phyloP scores from a whole-genome alignment of 2,113 vertebrate genomes.

The Marmota monax region DNA sequence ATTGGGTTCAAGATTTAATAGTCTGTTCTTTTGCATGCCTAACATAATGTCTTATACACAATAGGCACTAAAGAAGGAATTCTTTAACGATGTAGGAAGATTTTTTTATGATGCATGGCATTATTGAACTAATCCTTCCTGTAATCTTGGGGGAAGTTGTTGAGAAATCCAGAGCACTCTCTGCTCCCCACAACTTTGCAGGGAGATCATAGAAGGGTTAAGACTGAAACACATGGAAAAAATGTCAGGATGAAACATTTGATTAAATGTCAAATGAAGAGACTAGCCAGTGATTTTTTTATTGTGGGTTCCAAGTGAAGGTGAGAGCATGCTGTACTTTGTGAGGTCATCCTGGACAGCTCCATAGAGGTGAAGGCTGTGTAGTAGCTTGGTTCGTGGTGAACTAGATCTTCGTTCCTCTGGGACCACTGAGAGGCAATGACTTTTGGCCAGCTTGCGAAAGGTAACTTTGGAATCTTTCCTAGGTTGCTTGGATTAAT shows the following conservation, averaged over 20 bases:
- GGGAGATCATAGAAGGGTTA: neutral
- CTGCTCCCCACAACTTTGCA: neutral
- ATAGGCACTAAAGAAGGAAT: neutral
- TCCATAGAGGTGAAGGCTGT: neutral
- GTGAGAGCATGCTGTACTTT: accelerated
- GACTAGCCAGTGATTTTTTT: neutral
- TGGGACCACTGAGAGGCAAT: neutral
- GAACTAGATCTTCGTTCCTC: neutral
- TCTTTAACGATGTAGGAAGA: neutral
- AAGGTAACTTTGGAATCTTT: neutral
- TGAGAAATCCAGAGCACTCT: neutral
- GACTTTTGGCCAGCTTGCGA: neutral
- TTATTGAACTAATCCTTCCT: neutral
- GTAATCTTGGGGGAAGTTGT: neutral
- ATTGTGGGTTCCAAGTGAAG: neutral
- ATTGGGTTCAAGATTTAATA: neutral
- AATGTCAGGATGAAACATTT: neutral
- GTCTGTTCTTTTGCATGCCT: neutral
- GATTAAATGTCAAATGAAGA: neutral
- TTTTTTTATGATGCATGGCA: neutral
- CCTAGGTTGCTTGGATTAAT: neutral
- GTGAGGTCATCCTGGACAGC: neutral
- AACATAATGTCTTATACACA: neutral
- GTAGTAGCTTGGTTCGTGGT: neutral
- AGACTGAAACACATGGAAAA: neutral